A percentile compares a stretch with the other conserved stretches of the same genome.
phyloP scores from a whole-genome alignment of 2,113 vertebrate species.

The Calidris pygmaea region DNA sequence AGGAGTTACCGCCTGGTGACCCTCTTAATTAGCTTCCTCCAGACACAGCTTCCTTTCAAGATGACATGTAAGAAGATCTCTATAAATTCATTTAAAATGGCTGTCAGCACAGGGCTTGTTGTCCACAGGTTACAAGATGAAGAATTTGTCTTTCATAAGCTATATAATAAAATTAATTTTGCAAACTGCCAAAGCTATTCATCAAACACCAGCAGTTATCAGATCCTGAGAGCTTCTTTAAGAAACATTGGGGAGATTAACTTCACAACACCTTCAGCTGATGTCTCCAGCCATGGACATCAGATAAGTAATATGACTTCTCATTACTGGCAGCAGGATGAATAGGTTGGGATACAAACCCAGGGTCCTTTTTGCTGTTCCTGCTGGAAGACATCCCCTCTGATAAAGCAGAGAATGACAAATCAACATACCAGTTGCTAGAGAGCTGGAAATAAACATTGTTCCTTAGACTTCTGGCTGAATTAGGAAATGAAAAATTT shows the following conservation, averaged over 20 bases:
- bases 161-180: background rate
- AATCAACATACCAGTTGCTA: background rate
- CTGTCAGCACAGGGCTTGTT: background rate
- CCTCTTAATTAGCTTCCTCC: background rate
- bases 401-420: background rate
- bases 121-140: background rate
- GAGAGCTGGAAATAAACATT: background rate
- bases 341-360: background rate
- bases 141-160: background rate
- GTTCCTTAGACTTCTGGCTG: background rate
- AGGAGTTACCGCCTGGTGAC: background rate
- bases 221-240: background rate
- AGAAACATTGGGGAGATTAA: background rate
- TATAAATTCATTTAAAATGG: background rate
- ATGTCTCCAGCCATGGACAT: background rate
- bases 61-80: background rate
- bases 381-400: background rate
- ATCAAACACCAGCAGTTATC: background rate
- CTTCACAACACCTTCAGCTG: background rate
- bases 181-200: background rate
- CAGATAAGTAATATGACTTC: background rate
- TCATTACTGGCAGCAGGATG: background rate
- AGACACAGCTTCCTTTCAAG: background rate
- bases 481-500: background rate
- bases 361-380: background rate